phyloP scores from a whole-genome alignment of 2,797 vertebrate species.

The Darevskia nairensis region DNA sequence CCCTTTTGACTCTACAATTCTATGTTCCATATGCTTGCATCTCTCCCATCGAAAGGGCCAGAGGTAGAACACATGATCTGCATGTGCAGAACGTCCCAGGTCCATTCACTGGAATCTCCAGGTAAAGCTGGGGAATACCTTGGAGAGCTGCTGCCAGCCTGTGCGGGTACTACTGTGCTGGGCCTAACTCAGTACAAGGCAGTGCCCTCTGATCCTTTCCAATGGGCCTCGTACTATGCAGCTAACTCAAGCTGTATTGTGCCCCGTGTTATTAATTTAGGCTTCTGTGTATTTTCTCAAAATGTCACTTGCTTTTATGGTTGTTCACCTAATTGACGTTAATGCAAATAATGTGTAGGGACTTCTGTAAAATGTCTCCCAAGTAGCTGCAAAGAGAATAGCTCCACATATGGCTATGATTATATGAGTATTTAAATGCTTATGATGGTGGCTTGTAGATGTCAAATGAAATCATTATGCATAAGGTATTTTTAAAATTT shows the following conservation, averaged over 20 bases:
- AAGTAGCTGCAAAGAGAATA: slow-evolving; percentile 49
- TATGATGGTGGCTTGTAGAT: slow-evolving; percentile 49
- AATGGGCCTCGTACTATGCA: not conserved
- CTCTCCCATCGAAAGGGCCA: too few relatives aligned
- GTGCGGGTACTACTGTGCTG: not conserved
- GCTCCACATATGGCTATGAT: slow-evolving; percentile 36
- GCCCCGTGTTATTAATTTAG: not conserved
- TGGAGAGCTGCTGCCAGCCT: not conserved
- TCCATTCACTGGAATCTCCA: too few relatives aligned
- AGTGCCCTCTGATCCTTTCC: not conserved
- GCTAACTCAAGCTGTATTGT: too few relatives aligned
- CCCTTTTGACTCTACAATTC: too few relatives aligned
- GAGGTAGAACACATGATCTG: too few relatives aligned
- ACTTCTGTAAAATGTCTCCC: slow-evolving; percentile 48
- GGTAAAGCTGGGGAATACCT: not conserved
- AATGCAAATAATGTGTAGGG: slow-evolving; percentile 45
- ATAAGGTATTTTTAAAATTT: slow-evolving; percentile 24
- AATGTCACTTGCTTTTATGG: slow-evolving; percentile 17
- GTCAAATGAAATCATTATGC: slow-evolving; percentile 43
- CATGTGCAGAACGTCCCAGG: too few relatives aligned
- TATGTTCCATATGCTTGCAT: too few relatives aligned
- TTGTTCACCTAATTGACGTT: slow-evolving; percentile 51
- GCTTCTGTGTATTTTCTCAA: slow-evolving; percentile 31
- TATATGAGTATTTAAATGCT: slow-evolving; percentile 54
- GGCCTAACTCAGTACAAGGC: not conserved